phyloP scores from a whole-genome alignment of 2,888 invertebrate genomes.

The Ypsolopha scabrella region DNA sequence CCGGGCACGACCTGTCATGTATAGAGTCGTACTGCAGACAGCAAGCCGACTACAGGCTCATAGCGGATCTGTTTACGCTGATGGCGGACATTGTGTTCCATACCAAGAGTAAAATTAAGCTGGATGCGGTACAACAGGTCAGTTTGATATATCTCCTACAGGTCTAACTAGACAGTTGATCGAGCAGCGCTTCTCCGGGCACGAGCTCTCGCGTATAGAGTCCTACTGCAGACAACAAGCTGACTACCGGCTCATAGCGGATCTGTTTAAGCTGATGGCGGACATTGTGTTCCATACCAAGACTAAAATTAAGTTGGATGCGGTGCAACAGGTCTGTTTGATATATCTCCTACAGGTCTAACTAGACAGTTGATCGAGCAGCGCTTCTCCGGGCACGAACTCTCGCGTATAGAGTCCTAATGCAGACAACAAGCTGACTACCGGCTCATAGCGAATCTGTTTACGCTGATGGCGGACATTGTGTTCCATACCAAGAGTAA shows the following conservation, averaged over 20 bases:
- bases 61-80: slow-evolving; percentile 87
- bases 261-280: no score
- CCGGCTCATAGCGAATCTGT: slow-evolving; percentile 89
- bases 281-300: no score
- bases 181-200: no score
- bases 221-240: no score
- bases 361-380: slow-evolving; percentile 75
- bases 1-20: slow-evolving; percentile 87
- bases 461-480: slow-evolving; percentile 81
- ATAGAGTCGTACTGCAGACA: slow-evolving; percentile 92
- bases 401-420: slow-evolving; percentile 90
- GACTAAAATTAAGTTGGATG: no score
- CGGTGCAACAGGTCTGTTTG: no score
- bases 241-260: no score
- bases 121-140: slow-evolving; percentile 88
- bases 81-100: slow-evolving; percentile 85
- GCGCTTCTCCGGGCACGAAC: slow-evolving; percentile 84
- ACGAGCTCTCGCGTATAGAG: no score
- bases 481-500: slow-evolving; percentile 81
- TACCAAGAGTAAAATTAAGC: slow-evolving; percentile 73
- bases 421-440: slow-evolving; percentile 94
- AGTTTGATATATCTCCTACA: neutral
- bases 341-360: slow-evolving; percentile 58
- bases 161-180: no score
- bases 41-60: slow-evolving; percentile 92